These are phyloP conservation scores for Nematostella vectensis DNA, from an alignment of 92 coral and sea anemone species.

Conservation along the genomic window DNA sequence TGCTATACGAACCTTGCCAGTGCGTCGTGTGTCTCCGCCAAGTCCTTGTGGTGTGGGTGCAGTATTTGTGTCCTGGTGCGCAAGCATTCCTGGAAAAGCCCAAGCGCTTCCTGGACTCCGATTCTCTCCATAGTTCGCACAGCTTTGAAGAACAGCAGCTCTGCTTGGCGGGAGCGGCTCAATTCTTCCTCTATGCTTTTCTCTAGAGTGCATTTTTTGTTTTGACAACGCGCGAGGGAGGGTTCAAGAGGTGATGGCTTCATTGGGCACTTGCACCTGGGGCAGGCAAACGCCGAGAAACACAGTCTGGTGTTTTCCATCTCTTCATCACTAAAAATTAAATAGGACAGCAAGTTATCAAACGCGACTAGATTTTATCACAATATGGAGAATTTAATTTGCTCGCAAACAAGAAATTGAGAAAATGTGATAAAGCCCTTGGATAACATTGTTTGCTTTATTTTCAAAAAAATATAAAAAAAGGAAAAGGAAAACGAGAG, in stretches of 20 bases:
- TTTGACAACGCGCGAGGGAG: constrained; percentile 56
- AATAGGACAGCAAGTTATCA: not conserved
- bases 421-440: too few species aligned
- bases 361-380: not conserved
- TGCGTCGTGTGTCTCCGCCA: constrained; percentile 96
- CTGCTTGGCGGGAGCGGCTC: constrained; percentile 65
- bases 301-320: constrained; percentile 70
- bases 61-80: constrained; percentile 68
- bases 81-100: constrained; percentile 68
- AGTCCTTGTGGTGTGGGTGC: constrained; percentile 71
- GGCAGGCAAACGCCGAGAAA: constrained; percentile 84
- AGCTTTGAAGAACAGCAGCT: constrained; percentile 59
- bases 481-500: too few species aligned
- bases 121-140: constrained; percentile 70
- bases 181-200: constrained; percentile 58
- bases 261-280: constrained; percentile 65
- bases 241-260: constrained; percentile 36
- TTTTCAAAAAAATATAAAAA: too few species aligned
- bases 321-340: constrained; percentile 76
- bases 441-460: too few species aligned
- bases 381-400: not conserved
- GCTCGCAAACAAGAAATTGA: too few species aligned
- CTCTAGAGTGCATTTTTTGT: constrained; percentile 55
- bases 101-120: constrained; percentile 67
- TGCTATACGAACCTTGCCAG: constrained; percentile 68